Base-by-base conservation (phyloP, 2,797 vertebrate genomes). In the Emydoidea blandingii region DNA sequence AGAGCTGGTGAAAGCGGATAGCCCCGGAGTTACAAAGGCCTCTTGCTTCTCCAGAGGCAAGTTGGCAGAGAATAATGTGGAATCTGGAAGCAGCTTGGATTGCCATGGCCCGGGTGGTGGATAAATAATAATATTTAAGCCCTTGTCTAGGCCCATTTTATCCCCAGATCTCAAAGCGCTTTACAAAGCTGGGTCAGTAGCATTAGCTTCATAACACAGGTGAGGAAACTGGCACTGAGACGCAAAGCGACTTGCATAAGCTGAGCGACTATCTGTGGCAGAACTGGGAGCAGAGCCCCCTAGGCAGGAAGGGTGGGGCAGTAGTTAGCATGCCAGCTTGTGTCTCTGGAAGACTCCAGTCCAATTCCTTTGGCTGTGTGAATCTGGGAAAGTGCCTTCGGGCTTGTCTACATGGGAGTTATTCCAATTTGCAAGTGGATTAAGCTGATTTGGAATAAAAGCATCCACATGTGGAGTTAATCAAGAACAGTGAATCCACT, bases 41-140 rank as follows among this genome's bases (percentile, higher is more conserved):
- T 34, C 19, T 56, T 76, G 54, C 65, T 91, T 83, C 78, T 87
- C 80, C 65, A 68, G 80, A 88, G 72, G 82, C 37, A 52, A 85
- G 27, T 23, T 86, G 34, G 62, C 18, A 53, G 25, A 44, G 29
- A 65, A 68, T 65, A 21, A 47, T 74, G 57, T 74, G 76, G 44
- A 81, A 88, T 74, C 59, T 81, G 37, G 78, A 81, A 88, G 47
- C 57, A 53, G 53, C 83, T 80, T 74, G n/a, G 62, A 81, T 29
- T 23, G 50, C 49, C 25, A 19, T 31, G 68, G 31, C 89, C 50
- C 9, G 8, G 41, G 18, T 16, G 47, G 52, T 52, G 79, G 57
- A 84, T 88, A 72, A 72, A 92, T 83, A 84, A 41, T 49, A 83
- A 83, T 34, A 57, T n/a, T 50, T 56, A 79, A 72, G 72, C 27